Percentiles rank a stretch among this genome's conserved stretches.
Evolutionary conservation across 2,888 invertebrate species (phyloP).

Genomic region (Teinopalpus imperialis): DNA sequence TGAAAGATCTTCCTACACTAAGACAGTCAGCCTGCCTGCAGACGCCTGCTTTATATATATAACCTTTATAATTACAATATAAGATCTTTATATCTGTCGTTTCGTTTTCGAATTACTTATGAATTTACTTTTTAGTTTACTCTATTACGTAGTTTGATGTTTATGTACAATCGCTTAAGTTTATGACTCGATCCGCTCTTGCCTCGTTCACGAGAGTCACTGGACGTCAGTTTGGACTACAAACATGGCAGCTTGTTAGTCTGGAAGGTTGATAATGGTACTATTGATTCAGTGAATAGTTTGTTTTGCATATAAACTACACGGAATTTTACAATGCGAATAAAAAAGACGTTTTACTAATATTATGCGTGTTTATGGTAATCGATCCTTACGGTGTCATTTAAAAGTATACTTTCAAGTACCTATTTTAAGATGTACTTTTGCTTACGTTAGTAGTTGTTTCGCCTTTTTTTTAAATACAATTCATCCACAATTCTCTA

Average conservation of each 20-base stretch:
- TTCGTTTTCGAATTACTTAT: too few relatives aligned
- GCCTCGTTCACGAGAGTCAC: conserved; percentile 34
- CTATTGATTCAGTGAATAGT: conserved; percentile 16
- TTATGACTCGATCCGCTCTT: conserved; percentile 19
- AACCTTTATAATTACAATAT: too few relatives aligned
- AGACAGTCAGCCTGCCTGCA: too few relatives aligned
- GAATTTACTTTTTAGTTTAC: too few relatives aligned
- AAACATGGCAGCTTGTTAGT: conserved; percentile 39
- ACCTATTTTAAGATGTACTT: neutral
- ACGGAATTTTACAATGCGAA: conserved; percentile 8
- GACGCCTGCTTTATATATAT: too few relatives aligned
- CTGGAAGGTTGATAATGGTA: conserved; percentile 32
- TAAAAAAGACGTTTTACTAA: conserved; percentile 8
- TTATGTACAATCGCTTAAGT: neutral
- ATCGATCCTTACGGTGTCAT: neutral
- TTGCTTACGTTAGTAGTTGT: neutral
- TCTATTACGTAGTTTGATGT: too few relatives aligned
- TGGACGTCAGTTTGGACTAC: conserved; percentile 33
- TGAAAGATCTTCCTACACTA: too few relatives aligned
- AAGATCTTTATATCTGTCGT: too few relatives aligned
- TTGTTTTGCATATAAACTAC: conserved; percentile 19
- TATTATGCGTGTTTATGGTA: conserved; percentile 10
- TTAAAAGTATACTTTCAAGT: neutral
- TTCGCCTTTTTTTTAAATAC: neutral
- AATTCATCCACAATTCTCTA: too few relatives aligned